Conservation (phyloP, 2,888 invertebrate genomes). For the Agrenia bidenticulata region DNA sequence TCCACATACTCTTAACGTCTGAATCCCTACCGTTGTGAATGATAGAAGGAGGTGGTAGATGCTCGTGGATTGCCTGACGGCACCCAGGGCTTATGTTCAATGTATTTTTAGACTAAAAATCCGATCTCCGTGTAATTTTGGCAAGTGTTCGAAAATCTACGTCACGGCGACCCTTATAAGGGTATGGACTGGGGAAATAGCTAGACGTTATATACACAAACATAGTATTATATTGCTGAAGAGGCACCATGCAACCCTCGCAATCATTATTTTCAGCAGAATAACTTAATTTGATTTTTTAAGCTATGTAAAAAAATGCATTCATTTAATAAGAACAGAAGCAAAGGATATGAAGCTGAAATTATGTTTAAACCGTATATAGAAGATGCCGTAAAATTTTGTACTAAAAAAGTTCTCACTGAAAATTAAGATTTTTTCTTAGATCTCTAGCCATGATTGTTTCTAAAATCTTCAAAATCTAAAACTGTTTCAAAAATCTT, state of each 20-base stretch:
- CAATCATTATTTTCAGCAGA: neutral
- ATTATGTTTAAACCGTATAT: too few species aligned
- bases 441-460: too few species aligned
- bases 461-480: too few species aligned
- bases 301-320: slow-evolving; percentile 20
- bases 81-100: neutral
- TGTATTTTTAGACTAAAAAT: slow-evolving; percentile 51
- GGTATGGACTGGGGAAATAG: slow-evolving; percentile 32
- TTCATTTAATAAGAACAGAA: too few species aligned
- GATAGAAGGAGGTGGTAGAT: neutral
- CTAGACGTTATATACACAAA: too few species aligned
- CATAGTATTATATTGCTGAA: neutral
- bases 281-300: neutral
- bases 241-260: neutral
- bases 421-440: too few species aligned
- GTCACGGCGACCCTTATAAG: slow-evolving; percentile 51
- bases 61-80: neutral
- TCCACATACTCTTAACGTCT: neutral
- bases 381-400: too few species aligned
- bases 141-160: slow-evolving; percentile 48
- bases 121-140: slow-evolving; percentile 52
- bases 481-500: too few species aligned
- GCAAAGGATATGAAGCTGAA: too few species aligned
- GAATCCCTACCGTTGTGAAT: neutral
- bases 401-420: too few species aligned